phyloP scores from a whole-genome alignment of 2,888 invertebrate genomes.

The Rhimphoctona megacephalus region DNA sequence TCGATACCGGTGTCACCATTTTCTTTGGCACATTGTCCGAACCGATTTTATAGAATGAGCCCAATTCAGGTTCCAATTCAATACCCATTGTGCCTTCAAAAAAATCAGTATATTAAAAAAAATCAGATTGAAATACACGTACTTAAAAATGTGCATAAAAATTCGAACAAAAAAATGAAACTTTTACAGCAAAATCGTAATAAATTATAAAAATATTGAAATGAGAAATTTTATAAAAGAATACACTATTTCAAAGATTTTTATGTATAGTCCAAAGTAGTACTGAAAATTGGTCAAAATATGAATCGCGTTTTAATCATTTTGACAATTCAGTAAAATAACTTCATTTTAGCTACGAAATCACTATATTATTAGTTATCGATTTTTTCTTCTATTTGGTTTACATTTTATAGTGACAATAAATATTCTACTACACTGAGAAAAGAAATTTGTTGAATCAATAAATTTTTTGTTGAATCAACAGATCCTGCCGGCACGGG shows the following conservation, averaged over 20 bases:
- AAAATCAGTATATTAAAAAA: no score
- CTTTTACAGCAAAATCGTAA: conserved; percentile 84
- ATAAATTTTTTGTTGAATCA: no score
- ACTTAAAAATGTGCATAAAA: not conserved
- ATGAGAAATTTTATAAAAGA: not conserved
- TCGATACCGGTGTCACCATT: conserved; percentile 85
- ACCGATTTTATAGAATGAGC: conserved; percentile 87
- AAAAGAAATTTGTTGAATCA: no score
- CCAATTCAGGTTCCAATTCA: conserved; percentile 86
- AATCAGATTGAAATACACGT: not conserved
- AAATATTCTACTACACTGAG: not conserved
- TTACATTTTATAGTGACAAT: not conserved
- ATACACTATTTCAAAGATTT: not conserved
- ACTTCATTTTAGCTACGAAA: conserved; percentile 80
- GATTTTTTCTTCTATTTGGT: not conserved
- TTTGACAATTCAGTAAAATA: no score
- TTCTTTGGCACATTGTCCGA: conserved; percentile 71
- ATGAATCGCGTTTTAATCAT: not conserved
- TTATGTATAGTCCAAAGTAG: not conserved
- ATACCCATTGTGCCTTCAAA: conserved; percentile 80
- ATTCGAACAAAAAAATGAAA: conserved; percentile 82
- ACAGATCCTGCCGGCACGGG: no score
- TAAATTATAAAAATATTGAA: not conserved
- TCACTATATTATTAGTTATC: not conserved
- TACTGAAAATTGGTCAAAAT: not conserved